Percentiles rank a stretch among this genome's conserved stretches.
phyloP scores from a whole-genome alignment of 2,797 vertebrate genomes.

The Bothrops alternatus region DNA sequence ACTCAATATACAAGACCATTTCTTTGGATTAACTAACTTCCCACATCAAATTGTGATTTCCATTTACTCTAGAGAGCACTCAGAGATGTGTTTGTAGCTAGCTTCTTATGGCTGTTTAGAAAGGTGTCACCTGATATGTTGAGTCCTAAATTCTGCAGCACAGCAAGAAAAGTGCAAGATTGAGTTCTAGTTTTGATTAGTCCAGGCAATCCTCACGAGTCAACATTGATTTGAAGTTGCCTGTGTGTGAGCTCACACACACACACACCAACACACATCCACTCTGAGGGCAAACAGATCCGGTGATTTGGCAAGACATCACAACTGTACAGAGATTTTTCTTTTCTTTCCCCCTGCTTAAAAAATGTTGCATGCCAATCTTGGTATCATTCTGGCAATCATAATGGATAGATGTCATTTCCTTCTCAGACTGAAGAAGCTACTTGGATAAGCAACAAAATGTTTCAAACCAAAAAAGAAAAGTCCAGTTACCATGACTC shows the following conservation, averaged over 20 bases:
- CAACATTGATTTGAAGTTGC: not conserved
- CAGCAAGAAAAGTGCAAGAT: not conserved
- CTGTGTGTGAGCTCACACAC: not conserved
- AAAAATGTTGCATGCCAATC: not conserved
- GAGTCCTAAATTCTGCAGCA: not conserved
- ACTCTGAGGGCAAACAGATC: not conserved
- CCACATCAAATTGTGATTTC: not conserved
- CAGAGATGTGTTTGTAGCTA: not conserved
- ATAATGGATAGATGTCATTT: not conserved
- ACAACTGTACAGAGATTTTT: not conserved
- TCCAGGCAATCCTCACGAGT: not conserved
- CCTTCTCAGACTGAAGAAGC: not conserved
- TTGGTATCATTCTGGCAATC: not conserved
- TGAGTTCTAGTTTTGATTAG: not conserved
- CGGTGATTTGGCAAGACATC: not conserved
- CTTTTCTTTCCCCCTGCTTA: not conserved
- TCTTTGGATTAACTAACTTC: not conserved
- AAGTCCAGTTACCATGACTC: not conserved
- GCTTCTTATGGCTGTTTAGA: not conserved
- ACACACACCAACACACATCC: not conserved
- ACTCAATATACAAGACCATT: not conserved
- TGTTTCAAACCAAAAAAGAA: not conserved
- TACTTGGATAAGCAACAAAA: not conserved
- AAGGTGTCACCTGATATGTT: not conserved
- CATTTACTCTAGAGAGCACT: not conserved